Evolutionary conservation across 2,888 invertebrate species (phyloP), one percentile per base, ranked within the genome.

Genomic region (Acanthopleura granulata): DNA sequence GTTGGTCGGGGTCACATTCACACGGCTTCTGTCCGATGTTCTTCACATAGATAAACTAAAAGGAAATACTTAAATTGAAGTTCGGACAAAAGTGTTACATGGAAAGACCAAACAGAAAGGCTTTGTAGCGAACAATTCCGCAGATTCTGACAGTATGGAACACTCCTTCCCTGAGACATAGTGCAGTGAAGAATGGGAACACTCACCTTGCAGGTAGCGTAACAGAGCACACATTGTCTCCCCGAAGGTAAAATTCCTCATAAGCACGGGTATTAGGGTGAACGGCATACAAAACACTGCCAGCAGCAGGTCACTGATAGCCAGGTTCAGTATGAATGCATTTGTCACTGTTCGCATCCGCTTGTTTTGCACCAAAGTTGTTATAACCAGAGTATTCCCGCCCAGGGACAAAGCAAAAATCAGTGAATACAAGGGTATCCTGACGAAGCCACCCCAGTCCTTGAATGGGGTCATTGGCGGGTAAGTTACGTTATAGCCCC

Each of bases 261-360:
- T 91, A 71, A 94, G 90, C 16, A 93, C 92, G 0, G 94, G 94
- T 62, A 94, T 92, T 61, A 95, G 91, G 0, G 94, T 95, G 83
- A 95, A 94, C 0, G 95, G 95, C 92, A 96, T 94, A 87, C 95
- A 96, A 87, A 96, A 94, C 0, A 95, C 95, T 0, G 95, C 95
- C 71, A 96, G 92, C 72, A 96, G 92, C 77, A 96, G 92, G 87
- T 96, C 96, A 72, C 94, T 93, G 57, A 94, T 92, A 72, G 94
- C 93, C 82, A 92, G 84, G 86, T 91, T 89, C 22, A 91, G 81
- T 16, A 92, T 85, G 80, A 92, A 92, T 30, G 92, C 90, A 81
- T 92, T 92, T 29, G 92, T 92, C 57, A 92, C 91, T 0, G 92
- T 91, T 62, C 92, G 81, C 91, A 92, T 92, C 49, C 91, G 85